These are phyloP conservation scores for Vanessa tameamea DNA, from an alignment of 1,140 invertebrate species.

Conservation along the genomic window DNA sequence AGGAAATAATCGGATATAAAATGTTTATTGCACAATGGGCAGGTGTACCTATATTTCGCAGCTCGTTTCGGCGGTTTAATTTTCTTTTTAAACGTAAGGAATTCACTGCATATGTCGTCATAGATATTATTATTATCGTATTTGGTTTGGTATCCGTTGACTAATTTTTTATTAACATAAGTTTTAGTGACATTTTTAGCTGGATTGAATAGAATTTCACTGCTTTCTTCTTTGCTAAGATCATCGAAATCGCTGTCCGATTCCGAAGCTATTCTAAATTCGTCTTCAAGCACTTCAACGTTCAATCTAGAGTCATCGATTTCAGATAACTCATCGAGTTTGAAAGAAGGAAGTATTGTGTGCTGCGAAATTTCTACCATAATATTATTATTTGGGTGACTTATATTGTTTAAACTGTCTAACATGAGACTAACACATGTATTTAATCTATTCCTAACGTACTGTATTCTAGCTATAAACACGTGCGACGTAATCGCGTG, in stretches of 20 bases:
- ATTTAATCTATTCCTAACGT: constrained; percentile 57
- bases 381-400: constrained; percentile 50
- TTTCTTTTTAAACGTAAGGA: constrained; percentile 66
- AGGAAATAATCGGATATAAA: constrained; percentile 70
- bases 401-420: constrained; percentile 46
- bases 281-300: constrained; percentile 71
- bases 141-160: constrained; percentile 45
- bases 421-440: constrained; percentile 58
- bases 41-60: constrained; percentile 54
- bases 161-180: constrained; percentile 49
- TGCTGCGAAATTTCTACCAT: constrained; percentile 64
- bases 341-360: constrained; percentile 50
- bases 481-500: constrained; percentile 61
- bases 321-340: constrained; percentile 43
- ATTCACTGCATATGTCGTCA: constrained; percentile 61
- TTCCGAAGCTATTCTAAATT: constrained; percentile 60
- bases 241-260: constrained; percentile 29
- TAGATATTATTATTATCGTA: constrained; percentile 26
- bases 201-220: constrained; percentile 43
- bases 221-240: constrained; percentile 2
- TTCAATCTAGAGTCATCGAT: constrained; percentile 15
- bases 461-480: constrained; percentile 56
- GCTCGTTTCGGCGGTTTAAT: constrained; percentile 36
- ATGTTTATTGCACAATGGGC: constrained; percentile 65
- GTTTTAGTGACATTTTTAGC: constrained; percentile 53